phyloP scores from a whole-genome alignment of 2,113 vertebrate species.

The Cricetomys ansorgei region DNA sequence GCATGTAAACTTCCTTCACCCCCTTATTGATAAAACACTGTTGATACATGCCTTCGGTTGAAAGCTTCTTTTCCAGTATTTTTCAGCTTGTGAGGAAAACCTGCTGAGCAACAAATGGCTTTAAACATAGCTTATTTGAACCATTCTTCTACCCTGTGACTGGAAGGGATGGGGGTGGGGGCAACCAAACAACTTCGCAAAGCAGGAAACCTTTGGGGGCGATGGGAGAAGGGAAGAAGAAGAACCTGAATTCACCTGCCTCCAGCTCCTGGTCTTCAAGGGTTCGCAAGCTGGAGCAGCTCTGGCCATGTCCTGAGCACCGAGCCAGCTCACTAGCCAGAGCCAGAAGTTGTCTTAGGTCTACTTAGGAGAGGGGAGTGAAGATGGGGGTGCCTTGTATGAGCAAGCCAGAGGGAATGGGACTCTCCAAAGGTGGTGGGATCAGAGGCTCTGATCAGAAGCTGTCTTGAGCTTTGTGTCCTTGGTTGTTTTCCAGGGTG shows the following conservation, averaged over 20 bases:
- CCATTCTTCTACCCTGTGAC: neutral
- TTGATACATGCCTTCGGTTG: neutral
- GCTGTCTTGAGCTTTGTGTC: neutral
- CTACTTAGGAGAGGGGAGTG: neutral
- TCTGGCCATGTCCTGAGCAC: neutral
- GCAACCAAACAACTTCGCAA: neutral
- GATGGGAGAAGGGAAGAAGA: too few relatives aligned
- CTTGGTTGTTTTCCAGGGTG: constrained; percentile 35
- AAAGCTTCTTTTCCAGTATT: neutral
- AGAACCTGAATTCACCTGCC: neutral
- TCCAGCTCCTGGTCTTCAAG: neutral
- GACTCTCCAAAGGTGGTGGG: neutral
- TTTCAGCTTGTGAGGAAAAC: neutral
- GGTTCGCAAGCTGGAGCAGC: neutral
- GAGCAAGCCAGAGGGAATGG: constrained; percentile 10
- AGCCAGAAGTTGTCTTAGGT: neutral
- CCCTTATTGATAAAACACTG: neutral
- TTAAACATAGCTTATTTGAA: neutral
- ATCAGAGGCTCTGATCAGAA: neutral
- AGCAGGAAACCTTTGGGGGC: neutral
- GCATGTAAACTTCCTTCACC: neutral
- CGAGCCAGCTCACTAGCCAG: neutral
- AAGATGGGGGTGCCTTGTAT: neutral
- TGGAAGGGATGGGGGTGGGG: neutral
- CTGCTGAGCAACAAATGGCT: neutral